Percentiles rank a stretch among this genome's conserved stretches.
phyloP scores from a whole-genome alignment of 2,888 invertebrate genomes.

The Laspeyria flexula region DNA sequence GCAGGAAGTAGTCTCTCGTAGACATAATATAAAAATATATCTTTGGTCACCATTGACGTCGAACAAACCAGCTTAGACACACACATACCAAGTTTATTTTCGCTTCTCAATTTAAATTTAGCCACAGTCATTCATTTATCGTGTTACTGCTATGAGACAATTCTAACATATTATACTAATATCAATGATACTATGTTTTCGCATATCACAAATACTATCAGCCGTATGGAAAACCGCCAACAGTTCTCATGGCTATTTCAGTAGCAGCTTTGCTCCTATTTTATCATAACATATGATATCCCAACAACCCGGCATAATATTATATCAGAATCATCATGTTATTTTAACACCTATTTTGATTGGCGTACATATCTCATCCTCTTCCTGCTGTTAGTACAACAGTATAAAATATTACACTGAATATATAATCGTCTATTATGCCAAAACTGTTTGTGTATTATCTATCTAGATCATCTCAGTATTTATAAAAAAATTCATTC shows the following conservation, averaged over 20 bases:
- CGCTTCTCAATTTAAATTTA: constrained; percentile 23
- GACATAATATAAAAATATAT: not conserved
- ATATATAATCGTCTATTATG: constrained; percentile 5
- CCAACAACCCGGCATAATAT: constrained; percentile 19
- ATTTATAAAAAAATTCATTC: constrained; percentile 23
- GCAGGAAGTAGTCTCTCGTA: not conserved
- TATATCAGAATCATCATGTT: constrained; percentile 18
- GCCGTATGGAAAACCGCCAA: constrained; percentile 56
- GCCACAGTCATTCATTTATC: constrained; percentile 11
- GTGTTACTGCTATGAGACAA: constrained; percentile 15
- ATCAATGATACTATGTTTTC: constrained; percentile 29
- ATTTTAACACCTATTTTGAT: constrained; percentile 20
- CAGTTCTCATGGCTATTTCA: constrained; percentile 51
- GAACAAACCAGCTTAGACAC: not conserved
- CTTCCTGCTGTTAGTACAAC: constrained; percentile 14
- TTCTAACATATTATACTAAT: constrained; percentile 23
- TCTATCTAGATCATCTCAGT: constrained; percentile 22
- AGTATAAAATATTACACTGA: constrained; percentile 5
- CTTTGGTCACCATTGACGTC: not conserved
- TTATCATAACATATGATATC: constrained; percentile 43
- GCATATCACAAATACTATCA: constrained; percentile 37
- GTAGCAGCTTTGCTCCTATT: constrained; percentile 50
- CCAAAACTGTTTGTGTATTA: constrained; percentile 19
- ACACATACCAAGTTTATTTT: not conserved
- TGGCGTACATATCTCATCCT: constrained; percentile 7